Evolutionary conservation across 2,797 vertebrate species (phyloP).

Genomic region (Sebastes dallii): DNA sequence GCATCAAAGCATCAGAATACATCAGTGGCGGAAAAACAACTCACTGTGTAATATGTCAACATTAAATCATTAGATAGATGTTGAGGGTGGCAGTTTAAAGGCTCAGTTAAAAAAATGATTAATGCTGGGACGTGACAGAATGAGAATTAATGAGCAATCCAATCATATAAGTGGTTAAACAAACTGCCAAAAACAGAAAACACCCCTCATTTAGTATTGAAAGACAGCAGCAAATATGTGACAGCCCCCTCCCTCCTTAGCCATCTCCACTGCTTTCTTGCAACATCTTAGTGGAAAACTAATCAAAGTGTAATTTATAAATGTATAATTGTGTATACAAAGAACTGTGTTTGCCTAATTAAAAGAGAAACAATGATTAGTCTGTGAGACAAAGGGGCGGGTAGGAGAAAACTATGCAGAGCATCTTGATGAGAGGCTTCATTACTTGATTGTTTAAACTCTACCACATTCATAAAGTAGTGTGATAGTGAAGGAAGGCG

Average conservation of each 20-base stretch:
- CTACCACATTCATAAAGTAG: not conserved
- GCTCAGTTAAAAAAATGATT: constrained; percentile 58
- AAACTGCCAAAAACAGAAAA: constrained; percentile 63
- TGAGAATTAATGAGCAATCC: constrained; percentile 67
- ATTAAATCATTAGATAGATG: constrained; percentile 70
- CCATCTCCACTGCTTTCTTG: constrained; percentile 35
- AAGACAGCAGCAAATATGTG: constrained; percentile 60
- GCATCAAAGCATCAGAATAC: constrained; percentile 57
- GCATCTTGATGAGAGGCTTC: constrained; percentile 40
- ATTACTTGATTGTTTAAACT: constrained; percentile 39
- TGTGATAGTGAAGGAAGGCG: not conserved
- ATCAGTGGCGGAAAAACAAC: constrained; percentile 64
- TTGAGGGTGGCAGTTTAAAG: constrained; percentile 60
- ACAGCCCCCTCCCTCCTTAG: constrained; percentile 30
- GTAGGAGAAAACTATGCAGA: not conserved
- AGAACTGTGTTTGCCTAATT: constrained; percentile 41
- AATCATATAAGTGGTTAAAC: constrained; percentile 69
- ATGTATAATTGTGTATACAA: constrained; percentile 35
- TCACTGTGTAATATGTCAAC: constrained; percentile 60
- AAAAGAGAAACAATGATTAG: constrained; percentile 48
- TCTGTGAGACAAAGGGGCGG: constrained; percentile 21
- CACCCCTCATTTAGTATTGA: constrained; percentile 53
- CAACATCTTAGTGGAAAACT: constrained; percentile 54
- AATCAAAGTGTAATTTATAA: constrained; percentile 60
- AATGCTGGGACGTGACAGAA: constrained; percentile 62